Base-by-base conservation (phyloP, 2,797 vertebrate genomes). In the Hipposideros larvatus region DNA sequence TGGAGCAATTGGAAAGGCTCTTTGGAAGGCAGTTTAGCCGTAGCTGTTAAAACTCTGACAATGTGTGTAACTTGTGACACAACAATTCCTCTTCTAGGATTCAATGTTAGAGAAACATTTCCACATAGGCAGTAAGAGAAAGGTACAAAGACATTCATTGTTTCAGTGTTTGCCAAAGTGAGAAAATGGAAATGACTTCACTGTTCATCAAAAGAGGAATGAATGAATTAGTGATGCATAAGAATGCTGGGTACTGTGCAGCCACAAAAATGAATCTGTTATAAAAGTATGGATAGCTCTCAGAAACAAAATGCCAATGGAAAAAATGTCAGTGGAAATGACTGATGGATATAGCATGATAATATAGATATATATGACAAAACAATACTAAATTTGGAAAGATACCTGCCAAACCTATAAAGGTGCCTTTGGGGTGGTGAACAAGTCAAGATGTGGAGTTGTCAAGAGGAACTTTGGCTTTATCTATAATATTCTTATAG, bases 11-110 rank as follows among this genome's bases (percentile, higher is more conserved):
- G 63, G 63, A 51, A 3, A 70, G 22, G n/a, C 15, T 84, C 22
- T 74, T 78, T 34, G 19, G 51, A 66, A 78, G 51, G 10, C 68
- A 77, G 4, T 55, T 79, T 34, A 84, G 46, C 43, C 5, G 8
- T 34, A 63, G 48, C 89, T 68, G 31, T 61, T 86, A 66, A 91
- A 71, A 34, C 28, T 37, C 37, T 70, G n/a, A 74, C 84, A 77
- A 63, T 16, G 14, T 61, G 24, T 7, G 0, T 74, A 11, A 26
- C 46, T 61, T 59, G 21, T 51, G 48, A 6, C 14, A 41, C 53
- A 53, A 46, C 48, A 22, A 9, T 19, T 59, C 26, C 53, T 87
- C 26, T 55, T 80, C 46, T 61, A 34, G 66, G 71, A 77, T 51
- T 83, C 55, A 46, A 0, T 63, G 73, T 73, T 73, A 66, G 87